Conservation (phyloP, 2,797 vertebrate species). For the Spinus pinus region DNA sequence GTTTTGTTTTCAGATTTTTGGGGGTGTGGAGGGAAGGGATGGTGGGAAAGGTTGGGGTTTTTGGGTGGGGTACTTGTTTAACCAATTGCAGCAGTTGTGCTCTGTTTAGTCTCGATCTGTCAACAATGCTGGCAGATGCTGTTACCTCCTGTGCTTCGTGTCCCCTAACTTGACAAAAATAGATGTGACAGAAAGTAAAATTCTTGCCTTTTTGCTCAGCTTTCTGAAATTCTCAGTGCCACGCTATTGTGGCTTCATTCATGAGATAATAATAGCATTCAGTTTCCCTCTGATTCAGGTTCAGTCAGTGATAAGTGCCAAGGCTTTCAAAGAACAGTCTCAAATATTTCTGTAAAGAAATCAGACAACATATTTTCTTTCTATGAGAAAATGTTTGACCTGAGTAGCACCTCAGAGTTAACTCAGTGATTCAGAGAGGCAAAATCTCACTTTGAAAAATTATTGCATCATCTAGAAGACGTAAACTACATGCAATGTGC, state of each 20-base stretch:
- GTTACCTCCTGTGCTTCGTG: neutral
- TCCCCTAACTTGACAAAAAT: neutral
- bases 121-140: neutral
- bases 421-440: neutral
- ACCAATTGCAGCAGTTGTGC: neutral
- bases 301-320: neutral
- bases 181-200: neutral
- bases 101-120: neutral
- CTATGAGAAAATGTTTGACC: neutral
- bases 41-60: rapidly evolving
- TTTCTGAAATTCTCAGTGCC: neutral
- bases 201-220: neutral
- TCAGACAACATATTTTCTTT: neutral
- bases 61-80: rapidly evolving
- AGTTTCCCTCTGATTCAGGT: neutral
- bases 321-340: neutral
- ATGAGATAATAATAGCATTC: neutral
- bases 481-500: neutral
- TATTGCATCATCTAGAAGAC: neutral
- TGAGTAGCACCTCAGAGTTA: neutral
- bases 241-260: neutral
- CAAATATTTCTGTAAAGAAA: neutral
- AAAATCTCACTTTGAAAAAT: neutral
- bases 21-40: rapidly evolving
- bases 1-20: neutral